These are phyloP conservation scores for Microtus pennsylvanicus DNA, from an alignment of 2,113 vertebrate species.

Conservation along the genomic window DNA sequence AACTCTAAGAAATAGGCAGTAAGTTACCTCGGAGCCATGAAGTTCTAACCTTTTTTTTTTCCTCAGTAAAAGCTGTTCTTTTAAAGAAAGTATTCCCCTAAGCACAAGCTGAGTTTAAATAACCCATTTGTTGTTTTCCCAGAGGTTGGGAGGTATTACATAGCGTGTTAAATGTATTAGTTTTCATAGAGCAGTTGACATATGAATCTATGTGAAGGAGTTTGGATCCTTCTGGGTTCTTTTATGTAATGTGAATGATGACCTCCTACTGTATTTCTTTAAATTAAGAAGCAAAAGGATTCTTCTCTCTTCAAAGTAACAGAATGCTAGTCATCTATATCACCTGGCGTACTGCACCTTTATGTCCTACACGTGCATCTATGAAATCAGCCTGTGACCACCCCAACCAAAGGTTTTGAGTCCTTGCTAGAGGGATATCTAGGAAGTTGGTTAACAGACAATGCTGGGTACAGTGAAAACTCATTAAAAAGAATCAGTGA, in stretches of 20 bases:
- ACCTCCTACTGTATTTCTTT: neutral
- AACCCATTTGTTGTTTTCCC: slow-evolving; percentile 36
- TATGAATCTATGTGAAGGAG: neutral
- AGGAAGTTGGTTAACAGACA: neutral
- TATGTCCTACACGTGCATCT: neutral
- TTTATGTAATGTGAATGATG: slow-evolving; percentile 29
- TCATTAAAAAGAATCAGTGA: neutral
- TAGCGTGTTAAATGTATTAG: slow-evolving; percentile 34
- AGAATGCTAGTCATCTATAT: neutral
- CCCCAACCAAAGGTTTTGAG: neutral
- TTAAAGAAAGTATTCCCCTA: slow-evolving; percentile 51
- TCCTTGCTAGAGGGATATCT: neutral
- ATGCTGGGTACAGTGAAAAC: neutral
- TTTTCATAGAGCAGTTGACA: slow-evolving; percentile 40
- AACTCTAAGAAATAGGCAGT: slow-evolving; percentile 1
- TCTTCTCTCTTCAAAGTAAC: neutral
- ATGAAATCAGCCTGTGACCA: neutral
- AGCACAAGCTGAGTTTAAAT: slow-evolving; percentile 45
- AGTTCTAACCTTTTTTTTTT: slow-evolving; percentile 47
- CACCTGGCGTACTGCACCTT: neutral
- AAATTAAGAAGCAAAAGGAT: neutral
- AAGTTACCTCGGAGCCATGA: neutral
- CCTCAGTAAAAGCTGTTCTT: neutral
- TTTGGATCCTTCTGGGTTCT: neutral
- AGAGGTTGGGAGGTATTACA: neutral